Evolutionary conservation across 2,888 invertebrate genomes (phyloP), one percentile per base, ranked within the genome.

Genomic region (Ceratothoa steindachneri): DNA sequence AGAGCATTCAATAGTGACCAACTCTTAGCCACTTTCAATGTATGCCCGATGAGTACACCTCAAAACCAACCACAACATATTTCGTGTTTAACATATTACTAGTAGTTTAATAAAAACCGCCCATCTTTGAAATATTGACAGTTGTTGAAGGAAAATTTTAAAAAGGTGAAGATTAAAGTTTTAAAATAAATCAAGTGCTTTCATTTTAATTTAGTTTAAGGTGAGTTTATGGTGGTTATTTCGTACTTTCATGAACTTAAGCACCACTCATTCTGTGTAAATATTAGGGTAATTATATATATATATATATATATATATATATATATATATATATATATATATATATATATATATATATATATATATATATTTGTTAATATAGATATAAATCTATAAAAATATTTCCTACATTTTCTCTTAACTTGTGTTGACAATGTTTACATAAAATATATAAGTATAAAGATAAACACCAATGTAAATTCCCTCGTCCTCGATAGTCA

Each of bases 171-270:
- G 1, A 3, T 24, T 24, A 2, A 60, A 60, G 22, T 24, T 24
- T 60, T 60, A 2, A 60, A 60, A 24, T 24, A 60, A 60, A 60
- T 60, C 60, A 60, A 60, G 60, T 60, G 60, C 60, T 60, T 60
- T 60, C 60, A 60, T 60, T 60, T 60, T 24, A 12, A 60, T 60
- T 60, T 60, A 60, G 60, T 60, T 60, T 60, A 60, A 60, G 60
- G 60, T n/a, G 22, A 2, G 24, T 60, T 60, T 24, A 60, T 22
- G 2, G 24, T 7, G 60, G 19, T 12, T 9, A 22, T 60, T 60
- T n/a, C 24, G 60, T 60, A 60, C 60, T 24, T 24, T 24, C n/a
- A 22, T 60, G 3, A 60, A 60, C 24, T 24, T 60, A 60, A 60
- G 60, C 60, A 60, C 60, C 27, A 60, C 60, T 41, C 41, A 41